phyloP scores from a whole-genome alignment of 2,797 vertebrate species.

The Lates japonicus region DNA sequence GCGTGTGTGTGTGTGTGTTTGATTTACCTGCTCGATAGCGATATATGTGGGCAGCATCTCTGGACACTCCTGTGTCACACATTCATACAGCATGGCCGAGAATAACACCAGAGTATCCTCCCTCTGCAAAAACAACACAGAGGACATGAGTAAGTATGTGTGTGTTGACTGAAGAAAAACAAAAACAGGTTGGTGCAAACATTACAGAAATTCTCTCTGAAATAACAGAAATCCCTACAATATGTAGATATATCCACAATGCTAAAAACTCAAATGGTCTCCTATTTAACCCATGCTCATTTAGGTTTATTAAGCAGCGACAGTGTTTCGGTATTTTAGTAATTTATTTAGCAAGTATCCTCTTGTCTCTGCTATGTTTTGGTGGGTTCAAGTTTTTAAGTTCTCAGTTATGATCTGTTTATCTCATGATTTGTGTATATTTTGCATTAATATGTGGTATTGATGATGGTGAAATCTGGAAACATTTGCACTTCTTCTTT shows the following conservation, averaged over 20 bases:
- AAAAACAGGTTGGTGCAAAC: background rate
- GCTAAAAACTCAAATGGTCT: no score
- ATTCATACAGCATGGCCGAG: slow-evolving; percentile 97
- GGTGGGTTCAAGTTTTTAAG: background rate
- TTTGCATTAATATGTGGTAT: background rate
- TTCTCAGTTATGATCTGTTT: background rate
- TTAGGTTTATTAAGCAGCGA: background rate
- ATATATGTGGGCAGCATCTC: slow-evolving; percentile 98
- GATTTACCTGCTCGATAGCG: slow-evolving; percentile 94
- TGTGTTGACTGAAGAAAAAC: background rate
- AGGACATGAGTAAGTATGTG: background rate
- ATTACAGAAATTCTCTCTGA: background rate
- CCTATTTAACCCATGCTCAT: no score
- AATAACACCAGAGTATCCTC: slow-evolving; percentile 92
- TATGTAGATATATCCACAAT: background rate
- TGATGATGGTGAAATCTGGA: background rate
- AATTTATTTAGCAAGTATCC: background rate
- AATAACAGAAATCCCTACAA: background rate
- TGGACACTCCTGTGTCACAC: slow-evolving; percentile 96
- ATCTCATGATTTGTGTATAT: background rate
- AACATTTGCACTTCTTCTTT: background rate
- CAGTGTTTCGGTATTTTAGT: background rate
- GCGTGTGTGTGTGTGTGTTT: background rate
- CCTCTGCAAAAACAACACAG: slow-evolving; percentile 77
- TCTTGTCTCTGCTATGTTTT: background rate